Base-by-base conservation (phyloP, 2,888 invertebrate genomes). In the Eupithecia vulgata region DNA sequence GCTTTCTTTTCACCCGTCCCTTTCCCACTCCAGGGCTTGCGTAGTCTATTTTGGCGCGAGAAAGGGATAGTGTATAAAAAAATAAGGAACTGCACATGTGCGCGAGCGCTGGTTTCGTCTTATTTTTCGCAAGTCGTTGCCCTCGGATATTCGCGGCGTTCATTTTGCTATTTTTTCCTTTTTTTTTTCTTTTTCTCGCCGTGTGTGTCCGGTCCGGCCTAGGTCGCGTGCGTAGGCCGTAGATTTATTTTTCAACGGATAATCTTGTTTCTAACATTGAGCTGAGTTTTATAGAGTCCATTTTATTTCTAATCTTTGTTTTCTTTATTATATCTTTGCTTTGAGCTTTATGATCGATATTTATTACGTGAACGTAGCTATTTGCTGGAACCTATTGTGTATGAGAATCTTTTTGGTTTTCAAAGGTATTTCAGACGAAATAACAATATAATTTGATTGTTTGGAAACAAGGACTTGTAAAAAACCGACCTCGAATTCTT, bases 101-200 rank as follows among this genome's bases (percentile, higher is more conserved):
- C 92, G 89, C 90, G 86, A 80, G 90, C 87, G 90, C 84, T 81
- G 85, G 88, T 86, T 92, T 93, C 90, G 91, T 91, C 88, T 93
- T 94, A 88, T 92, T 94, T 93, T 94, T 94, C 89, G 92, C 90
- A 87, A 92, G 90, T 93, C 93, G 88, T 93, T 94, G 86, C 85
- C 92, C 93, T 88, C 87, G 88, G 88, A 89, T 91, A 91, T 93
- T 92, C 90, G 90, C 86, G 84, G 83, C 74, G 73, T 79, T 79
- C 70, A 68, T 76, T 79, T 81, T 76, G 84, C 81, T 81, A 79
- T 81, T 83, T 88, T 88, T 88, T 87, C 81, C 80, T 84, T 84
- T 87, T 88, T 89, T 90, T 88, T 84, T 82, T 86, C 84, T 83
- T 84, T 87, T 87, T 87, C 81, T 79, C 84, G 82, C 84, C 81